phyloP scores from a whole-genome alignment of 2,797 vertebrate genomes.

The Eulemur mongoz region DNA sequence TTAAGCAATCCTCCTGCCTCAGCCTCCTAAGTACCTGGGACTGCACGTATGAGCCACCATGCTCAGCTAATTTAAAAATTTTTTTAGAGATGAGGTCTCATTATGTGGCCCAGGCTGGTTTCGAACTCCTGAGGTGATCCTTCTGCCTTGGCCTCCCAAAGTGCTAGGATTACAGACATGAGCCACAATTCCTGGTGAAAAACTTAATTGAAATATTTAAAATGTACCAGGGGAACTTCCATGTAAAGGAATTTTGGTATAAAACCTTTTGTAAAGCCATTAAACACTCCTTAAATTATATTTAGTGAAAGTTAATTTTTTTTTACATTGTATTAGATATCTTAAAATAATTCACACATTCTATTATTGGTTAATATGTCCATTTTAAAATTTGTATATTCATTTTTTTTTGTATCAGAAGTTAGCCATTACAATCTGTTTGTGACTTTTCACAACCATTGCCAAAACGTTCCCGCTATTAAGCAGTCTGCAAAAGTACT shows the following conservation, averaged over 20 bases:
- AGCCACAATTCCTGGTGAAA: background rate
- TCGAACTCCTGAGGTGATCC: too few relatives aligned
- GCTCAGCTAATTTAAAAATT: too few relatives aligned
- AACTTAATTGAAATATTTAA: conserved; percentile 7
- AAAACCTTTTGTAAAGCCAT: conserved; percentile 25
- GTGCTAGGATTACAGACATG: too few relatives aligned
- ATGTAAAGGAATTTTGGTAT: conserved; percentile 15
- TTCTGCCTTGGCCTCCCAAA: too few relatives aligned
- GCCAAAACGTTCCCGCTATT: conserved; percentile 16
- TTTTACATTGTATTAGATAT: background rate
- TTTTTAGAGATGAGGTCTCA: too few relatives aligned
- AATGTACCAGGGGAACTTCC: background rate
- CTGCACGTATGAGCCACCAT: too few relatives aligned
- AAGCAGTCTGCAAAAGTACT: conserved; percentile 15
- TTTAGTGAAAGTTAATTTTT: background rate
- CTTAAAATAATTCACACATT: background rate
- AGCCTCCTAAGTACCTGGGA: too few relatives aligned
- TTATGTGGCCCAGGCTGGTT: too few relatives aligned
- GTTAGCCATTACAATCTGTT: background rate
- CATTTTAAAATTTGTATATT: conserved; percentile 12
- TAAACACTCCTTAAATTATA: conserved; percentile 15
- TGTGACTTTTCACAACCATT: conserved; percentile 19
- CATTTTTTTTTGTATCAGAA: conserved; percentile 32
- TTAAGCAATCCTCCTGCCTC: too few relatives aligned
- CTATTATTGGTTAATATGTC: background rate